These are phyloP conservation scores for Cebus imitator DNA, from an alignment of 2,113 vertebrate species.

Conservation along the genomic window DNA sequence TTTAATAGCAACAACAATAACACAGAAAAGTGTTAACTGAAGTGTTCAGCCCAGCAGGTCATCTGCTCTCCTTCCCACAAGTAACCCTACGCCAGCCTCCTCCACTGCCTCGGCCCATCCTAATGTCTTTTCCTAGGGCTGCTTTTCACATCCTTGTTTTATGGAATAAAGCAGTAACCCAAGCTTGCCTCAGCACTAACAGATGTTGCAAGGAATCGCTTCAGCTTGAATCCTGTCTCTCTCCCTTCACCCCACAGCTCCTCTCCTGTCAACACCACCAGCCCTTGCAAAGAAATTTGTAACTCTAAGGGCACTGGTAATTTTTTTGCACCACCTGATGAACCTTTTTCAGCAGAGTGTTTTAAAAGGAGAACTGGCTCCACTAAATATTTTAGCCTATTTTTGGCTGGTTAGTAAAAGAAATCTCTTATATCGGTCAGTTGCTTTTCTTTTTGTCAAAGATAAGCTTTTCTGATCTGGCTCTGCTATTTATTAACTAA, in stretches of 20 bases:
- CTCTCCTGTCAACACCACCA: background rate
- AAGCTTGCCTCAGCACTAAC: conserved; percentile 75
- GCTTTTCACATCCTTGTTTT: conserved; percentile 79
- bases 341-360: background rate
- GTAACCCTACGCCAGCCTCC: conserved; percentile 56
- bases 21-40: conserved; percentile 52
- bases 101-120: conserved; percentile 53
- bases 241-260: conserved; percentile 44
- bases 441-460: background rate
- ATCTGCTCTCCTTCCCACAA: conserved; percentile 53
- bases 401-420: background rate
- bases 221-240: conserved; percentile 72
- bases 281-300: background rate
- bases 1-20: conserved; percentile 71
- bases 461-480: background rate
- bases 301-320: background rate
- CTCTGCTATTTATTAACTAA: background rate
- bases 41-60: conserved; percentile 44
- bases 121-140: conserved; percentile 81
- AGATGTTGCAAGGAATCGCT: conserved; percentile 77
- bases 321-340: background rate
- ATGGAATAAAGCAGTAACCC: conserved; percentile 80
- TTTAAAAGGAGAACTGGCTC: background rate
- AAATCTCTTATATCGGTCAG: background rate
- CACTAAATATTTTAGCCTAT: background rate